These are phyloP conservation scores for Trochalopteron elliotii DNA, from an alignment of 2,113 vertebrate species.

Conservation along the genomic window DNA sequence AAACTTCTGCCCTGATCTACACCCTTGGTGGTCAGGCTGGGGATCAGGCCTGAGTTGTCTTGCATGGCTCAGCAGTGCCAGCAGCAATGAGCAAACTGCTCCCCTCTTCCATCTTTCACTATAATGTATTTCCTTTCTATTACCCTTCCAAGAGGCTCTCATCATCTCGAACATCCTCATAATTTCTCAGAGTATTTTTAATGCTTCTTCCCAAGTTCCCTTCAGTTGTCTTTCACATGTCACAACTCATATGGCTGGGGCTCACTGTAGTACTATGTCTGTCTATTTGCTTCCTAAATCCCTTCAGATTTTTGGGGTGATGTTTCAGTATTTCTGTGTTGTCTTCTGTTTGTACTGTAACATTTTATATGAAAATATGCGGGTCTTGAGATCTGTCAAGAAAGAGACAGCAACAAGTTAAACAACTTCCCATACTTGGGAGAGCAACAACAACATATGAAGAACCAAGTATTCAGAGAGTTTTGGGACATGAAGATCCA, in stretches of 20 bases:
- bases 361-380: background rate
- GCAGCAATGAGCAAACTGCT: background rate
- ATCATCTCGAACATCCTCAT: background rate
- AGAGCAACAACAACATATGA: background rate
- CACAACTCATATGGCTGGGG: background rate
- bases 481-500: background rate
- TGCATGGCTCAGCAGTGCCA: background rate
- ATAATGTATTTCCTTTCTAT: background rate
- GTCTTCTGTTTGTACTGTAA: background rate
- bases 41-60: rapidly evolving
- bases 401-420: background rate
- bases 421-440: background rate
- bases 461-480: background rate
- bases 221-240: background rate
- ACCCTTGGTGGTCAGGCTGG: background rate
- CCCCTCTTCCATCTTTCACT: background rate
- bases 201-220: background rate
- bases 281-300: background rate
- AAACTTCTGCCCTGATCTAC: background rate
- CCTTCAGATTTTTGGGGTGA: background rate
- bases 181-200: background rate
- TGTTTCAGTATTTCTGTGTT: background rate
- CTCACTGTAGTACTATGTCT: rapidly evolving
- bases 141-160: background rate
- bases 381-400: background rate